Evolutionary conservation across 2,888 invertebrate genomes (phyloP).

Genomic region (Agonum fuliginosum): DNA sequence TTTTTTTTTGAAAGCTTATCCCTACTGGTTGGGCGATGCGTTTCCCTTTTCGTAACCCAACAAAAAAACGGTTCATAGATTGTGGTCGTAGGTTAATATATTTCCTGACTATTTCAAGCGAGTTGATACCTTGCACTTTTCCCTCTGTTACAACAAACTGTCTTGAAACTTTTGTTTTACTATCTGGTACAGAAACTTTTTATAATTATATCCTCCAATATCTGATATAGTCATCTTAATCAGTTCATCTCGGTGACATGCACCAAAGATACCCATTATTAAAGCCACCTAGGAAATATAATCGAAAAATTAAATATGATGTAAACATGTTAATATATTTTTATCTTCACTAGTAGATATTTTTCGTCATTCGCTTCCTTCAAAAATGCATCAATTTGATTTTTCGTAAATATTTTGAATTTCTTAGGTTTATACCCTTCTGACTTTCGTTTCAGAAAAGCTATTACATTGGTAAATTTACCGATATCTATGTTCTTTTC

Average conservation of each 20-base stretch:
- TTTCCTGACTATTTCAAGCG: background rate
- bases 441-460: constrained; percentile 65
- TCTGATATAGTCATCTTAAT: constrained; percentile 51
- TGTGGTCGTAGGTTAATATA: background rate
- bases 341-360: constrained; percentile 63
- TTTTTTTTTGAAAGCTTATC: background rate
- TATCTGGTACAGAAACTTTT: too few species aligned
- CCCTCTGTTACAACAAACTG: background rate
- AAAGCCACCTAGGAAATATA: constrained; percentile 58
- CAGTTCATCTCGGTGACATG: constrained; percentile 61
- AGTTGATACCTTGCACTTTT: constrained; percentile 1
- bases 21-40: background rate
- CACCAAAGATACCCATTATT: constrained; percentile 61
- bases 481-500: constrained; percentile 60
- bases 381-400: constrained; percentile 64
- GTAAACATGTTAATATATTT: background rate
- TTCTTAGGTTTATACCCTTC: constrained; percentile 66
- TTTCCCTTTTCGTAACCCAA: background rate
- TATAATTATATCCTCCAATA: background rate
- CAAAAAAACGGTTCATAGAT: background rate
- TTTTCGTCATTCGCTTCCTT: constrained; percentile 63
- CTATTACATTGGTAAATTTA: constrained; percentile 60
- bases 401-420: constrained; percentile 65
- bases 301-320: constrained; percentile 4
- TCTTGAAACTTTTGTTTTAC: background rate